Evolutionary conservation across 2,888 invertebrate genomes (phyloP), one percentile per base, ranked within the genome.

Genomic region (Ectobius pallidus): DNA sequence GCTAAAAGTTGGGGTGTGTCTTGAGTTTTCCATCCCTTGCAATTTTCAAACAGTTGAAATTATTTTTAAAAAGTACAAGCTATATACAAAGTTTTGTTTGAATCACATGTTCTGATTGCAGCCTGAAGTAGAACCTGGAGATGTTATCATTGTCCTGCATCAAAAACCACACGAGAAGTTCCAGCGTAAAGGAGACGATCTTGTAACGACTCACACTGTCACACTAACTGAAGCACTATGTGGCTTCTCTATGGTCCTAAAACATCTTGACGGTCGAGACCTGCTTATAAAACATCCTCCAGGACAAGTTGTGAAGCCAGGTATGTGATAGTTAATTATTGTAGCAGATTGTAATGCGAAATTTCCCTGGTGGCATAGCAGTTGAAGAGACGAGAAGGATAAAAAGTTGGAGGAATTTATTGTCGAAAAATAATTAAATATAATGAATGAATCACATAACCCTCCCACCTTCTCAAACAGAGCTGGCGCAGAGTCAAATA

Each of bases 171-270:
- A 97, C 84, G 89, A 91, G 4, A 80, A 86, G 52, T 97, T 96
- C 84, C 88, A 91, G 80, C 87, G 97, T 76, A 89, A 89, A 73
- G 91, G 91, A 69, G 88, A 92, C 81, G 92, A 93, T 82, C 85
- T 94, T 69, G 83, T 89, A 76, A 89, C 95, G 84, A 90, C 89
- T 76, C 89, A 91, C 79, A 90, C 88, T 73, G 88, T 97, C 52
- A 89, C 90, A 52, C 84, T 97, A 69, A 93, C 94, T 2, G 96
- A 97, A 82, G 95, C 97, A 16, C 85, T 97, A 11, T 97, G 97
- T 84, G 97, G 97, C 6, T 94, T 96, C 83, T 86, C 89, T 73
- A 91, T 94, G 83, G 87, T 91, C 65, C 84, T 97, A n/a, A 91
- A 91, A 80, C 97, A 97, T 83, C 86, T 98, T 78, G 97, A 97